Evolutionary conservation across 2,113 vertebrate genomes (phyloP).

Genomic region (Oxyura jamaicensis): DNA sequence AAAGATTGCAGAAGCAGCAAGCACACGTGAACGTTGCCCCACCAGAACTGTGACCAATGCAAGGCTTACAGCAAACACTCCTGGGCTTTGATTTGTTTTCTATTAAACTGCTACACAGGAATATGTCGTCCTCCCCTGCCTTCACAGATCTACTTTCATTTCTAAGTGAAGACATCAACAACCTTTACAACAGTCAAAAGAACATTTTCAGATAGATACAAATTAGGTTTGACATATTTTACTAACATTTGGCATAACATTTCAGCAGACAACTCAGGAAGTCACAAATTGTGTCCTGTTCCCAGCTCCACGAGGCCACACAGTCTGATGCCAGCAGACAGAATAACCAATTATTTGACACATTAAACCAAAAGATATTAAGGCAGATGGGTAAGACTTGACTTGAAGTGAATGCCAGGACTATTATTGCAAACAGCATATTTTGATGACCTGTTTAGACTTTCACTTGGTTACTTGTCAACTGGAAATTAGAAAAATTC

Average conservation of each 20-base stretch:
- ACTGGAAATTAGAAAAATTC: background rate
- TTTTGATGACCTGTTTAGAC: background rate
- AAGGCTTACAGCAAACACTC: accelerated
- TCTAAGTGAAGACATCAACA: background rate
- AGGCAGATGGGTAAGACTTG: background rate
- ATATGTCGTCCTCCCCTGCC: background rate
- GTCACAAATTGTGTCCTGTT: background rate
- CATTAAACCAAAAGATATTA: background rate
- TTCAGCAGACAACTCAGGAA: background rate
- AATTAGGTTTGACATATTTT: background rate
- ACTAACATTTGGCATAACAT: background rate
- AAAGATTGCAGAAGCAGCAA: background rate
- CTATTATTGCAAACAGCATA: background rate
- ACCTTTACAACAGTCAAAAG: background rate
- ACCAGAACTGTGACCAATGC: background rate
- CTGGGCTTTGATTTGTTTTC: background rate
- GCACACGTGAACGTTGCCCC: background rate
- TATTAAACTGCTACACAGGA: background rate
- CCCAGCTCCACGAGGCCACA: background rate
- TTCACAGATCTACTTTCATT: background rate
- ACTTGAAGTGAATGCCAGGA: background rate
- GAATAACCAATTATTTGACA: background rate
- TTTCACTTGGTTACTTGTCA: background rate
- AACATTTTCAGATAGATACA: background rate
- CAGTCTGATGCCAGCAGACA: background rate